Base-by-base conservation (phyloP, 2,113 vertebrate species). In the Pluvianellus socialis region DNA sequence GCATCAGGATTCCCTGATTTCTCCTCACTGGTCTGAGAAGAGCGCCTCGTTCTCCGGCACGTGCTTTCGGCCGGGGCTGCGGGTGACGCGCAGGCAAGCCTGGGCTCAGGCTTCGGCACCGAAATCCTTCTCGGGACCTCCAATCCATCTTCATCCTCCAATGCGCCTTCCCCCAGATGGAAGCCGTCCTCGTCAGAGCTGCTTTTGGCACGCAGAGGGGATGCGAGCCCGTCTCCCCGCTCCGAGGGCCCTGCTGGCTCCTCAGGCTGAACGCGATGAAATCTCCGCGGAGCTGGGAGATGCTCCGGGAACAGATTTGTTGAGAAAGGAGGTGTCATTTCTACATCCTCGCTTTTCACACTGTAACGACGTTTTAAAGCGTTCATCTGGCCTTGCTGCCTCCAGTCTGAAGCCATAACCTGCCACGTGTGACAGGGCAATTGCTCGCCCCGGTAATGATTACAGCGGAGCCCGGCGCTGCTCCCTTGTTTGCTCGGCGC, bases 301-400 rank as follows among this genome's bases (percentile, higher is more conserved):
- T 76, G 92, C 79, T 79, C 10, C 0, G 62, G 89, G 66, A 79
- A 23, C 94, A 96, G 94, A 86, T 96, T 33, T 89, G 92, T 91
- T 81, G 95, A 96, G 79, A 63, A 88, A 82, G 81, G 90, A 97
- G 93, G 86, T 91, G 67, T 90, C 92, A 61, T 66, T 82, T 52
- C 88, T 71, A 33, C 95, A 79, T 88, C 86, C 82, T 93, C 6
- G 23, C 82, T 89, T 56, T 96, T 97, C 90, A 65, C 79, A 21
- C 84, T 53, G n/a, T 89, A 38, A 87, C 3, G 62, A 67, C 16
- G 22, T 82, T 66, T 96, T 53, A 92, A 92, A 96, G 91, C 14
- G 28, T 90, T 97, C 42, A 9, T 94, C 92, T 96, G 95, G 94
- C 94, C 96, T 94, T 85, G 90, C 89, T 92, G 93, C 95, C 87